Evolutionary conservation across 2,113 vertebrate genomes (phyloP).

Genomic region (Onychostoma macrolepis): DNA sequence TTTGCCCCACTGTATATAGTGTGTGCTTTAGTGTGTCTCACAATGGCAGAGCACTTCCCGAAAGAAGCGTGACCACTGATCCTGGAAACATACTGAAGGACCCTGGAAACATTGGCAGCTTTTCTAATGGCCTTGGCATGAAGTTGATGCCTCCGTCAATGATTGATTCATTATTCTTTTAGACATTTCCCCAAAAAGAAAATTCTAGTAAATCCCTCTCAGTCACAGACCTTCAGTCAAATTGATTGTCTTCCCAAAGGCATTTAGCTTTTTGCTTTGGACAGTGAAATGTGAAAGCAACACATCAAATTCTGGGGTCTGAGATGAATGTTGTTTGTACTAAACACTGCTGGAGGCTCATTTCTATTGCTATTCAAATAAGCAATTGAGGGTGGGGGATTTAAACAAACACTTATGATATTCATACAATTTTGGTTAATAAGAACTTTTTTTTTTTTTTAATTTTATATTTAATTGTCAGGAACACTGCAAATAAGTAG

Average conservation of each 20-base stretch:
- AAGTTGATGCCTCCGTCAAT: not conserved
- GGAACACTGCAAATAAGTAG: no score
- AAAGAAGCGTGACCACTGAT: not conserved
- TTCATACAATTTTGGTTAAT: no score
- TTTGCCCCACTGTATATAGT: no score
- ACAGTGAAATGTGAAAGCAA: not conserved
- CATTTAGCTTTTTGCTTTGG: not conserved
- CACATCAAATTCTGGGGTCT: not conserved
- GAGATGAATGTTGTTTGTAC: not conserved
- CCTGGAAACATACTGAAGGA: not conserved
- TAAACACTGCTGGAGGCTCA: not conserved
- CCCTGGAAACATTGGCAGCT: not conserved
- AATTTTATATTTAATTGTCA: no score
- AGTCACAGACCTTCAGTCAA: slow-evolving; percentile 2
- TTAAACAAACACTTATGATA: not conserved
- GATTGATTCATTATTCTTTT: not conserved
- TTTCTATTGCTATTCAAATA: not conserved
- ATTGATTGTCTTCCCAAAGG: slow-evolving; percentile 11
- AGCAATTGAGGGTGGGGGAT: not conserved
- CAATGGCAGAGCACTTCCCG: not conserved
- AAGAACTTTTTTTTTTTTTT: no score
- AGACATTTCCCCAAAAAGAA: not conserved
- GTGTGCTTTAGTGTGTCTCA: not conserved
- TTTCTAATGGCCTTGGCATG: not conserved
- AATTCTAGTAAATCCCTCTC: not conserved